Evolutionary conservation across 2,797 vertebrate genomes (phyloP), one percentile per base, ranked within the genome.

Genomic region (Odontamblyopus lacepedii): DNA sequence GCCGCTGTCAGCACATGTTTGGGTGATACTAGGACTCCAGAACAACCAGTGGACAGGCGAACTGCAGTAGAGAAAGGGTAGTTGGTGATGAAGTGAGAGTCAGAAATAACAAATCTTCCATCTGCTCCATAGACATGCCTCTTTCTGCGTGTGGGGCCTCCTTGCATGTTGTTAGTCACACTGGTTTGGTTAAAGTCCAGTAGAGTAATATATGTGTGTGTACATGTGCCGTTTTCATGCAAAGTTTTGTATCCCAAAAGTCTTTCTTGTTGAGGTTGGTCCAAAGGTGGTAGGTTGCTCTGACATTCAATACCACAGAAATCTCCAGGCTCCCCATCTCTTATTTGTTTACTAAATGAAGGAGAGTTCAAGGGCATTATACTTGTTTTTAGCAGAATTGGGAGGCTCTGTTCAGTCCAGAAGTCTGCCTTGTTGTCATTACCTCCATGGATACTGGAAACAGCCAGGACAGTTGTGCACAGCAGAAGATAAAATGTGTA

Each of bases 1-100:
- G 97, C 97, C 0, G 97, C 96, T 0, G 97, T 99, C 7, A 99
- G 89, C 19, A 97, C 96, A 0, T 99, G 97, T 56, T 76, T 95
- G 0, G 93, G 93, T 12, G 96, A 97, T 2, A 99, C 32, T 0
- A 98, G 92, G 13, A 97, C 88, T 2, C 97, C 97, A 0, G 97
- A 97, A 80, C 97, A 99, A 62, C 96, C 95, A 0, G 94, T 95
- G 82, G 96, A 98, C 71, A 98, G 89, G 82, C 96, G 96, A 44
- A 97, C 96, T 0, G 97, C 95, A 0, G 96, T 92, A 4, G 91
- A 96, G 85, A 99, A 99, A 0, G 97, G 97, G 75, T 95, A 98
- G 50, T 89, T 95, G 76, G 95, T 96, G 74, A 92, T 83, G 72
- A 95, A 99, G 13, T 87, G 86, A n/a, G 89, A 93, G 90, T 97